These are phyloP conservation scores for Hippocampus kuda DNA, from an alignment of 2,797 vertebrate genomes.

Conservation along the genomic window DNA sequence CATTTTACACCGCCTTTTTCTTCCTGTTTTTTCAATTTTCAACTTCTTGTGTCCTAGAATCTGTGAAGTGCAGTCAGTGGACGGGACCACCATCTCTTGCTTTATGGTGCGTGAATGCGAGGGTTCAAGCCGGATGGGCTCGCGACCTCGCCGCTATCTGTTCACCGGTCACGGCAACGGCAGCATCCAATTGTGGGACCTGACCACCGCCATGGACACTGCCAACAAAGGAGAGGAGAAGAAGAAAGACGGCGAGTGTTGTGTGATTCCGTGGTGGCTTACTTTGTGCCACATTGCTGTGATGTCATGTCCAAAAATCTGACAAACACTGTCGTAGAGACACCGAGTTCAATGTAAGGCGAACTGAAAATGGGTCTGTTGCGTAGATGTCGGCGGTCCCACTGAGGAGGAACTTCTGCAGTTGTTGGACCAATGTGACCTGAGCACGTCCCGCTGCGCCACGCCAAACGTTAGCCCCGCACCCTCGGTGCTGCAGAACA, in stretches of 20 bases:
- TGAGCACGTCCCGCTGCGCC: slow-evolving; percentile 91
- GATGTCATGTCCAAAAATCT: not conserved
- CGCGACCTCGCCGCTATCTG: slow-evolving; percentile 77
- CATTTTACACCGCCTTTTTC: not conserved
- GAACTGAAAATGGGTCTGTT: slow-evolving; percentile 10
- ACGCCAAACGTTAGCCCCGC: slow-evolving; percentile 97
- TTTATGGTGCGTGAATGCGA: slow-evolving; percentile 90
- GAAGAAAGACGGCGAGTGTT: slow-evolving; percentile 46
- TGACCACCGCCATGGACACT: slow-evolving; percentile 85
- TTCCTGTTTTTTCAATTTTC: not conserved
- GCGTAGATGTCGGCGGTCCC: slow-evolving; percentile 70
- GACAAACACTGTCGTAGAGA: too few relatives aligned
- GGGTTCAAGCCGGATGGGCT: slow-evolving; percentile 83
- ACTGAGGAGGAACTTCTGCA: slow-evolving; percentile 81
- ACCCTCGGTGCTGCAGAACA: slow-evolving; percentile 85
- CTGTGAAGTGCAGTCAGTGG: slow-evolving; percentile 81
- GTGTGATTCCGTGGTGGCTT: slow-evolving; percentile 47
- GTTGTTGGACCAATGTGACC: slow-evolving; percentile 82
- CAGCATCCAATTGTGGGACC: slow-evolving; percentile 91
- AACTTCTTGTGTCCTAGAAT: slow-evolving; percentile 58
- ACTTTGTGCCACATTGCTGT: slow-evolving; percentile 64
- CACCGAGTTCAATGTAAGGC: slow-evolving; percentile 57
- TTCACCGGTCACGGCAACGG: slow-evolving; percentile 86
- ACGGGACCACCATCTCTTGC: slow-evolving; percentile 73
- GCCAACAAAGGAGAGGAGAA: slow-evolving; percentile 69